Evolutionary conservation across 1,140 invertebrate species (phyloP).

Genomic region (Armadillidium nasatum): DNA sequence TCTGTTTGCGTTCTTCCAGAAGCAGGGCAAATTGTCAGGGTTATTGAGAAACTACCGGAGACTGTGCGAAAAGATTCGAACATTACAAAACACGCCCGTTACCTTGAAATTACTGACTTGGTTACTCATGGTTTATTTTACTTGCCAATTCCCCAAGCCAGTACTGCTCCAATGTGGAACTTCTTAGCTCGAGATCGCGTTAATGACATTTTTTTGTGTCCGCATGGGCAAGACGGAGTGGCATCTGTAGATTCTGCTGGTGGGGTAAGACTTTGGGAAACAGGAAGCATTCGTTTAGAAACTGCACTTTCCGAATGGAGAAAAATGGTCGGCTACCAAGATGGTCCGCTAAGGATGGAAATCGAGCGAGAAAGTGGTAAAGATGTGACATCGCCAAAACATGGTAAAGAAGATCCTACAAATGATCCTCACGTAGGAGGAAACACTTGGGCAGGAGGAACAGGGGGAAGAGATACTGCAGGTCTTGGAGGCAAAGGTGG

Average conservation of each 20-base stretch:
- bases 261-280: slow-evolving; percentile 60
- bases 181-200: slow-evolving; percentile 14
- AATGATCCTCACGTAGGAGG: slow-evolving; percentile 90
- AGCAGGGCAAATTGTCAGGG: slow-evolving; percentile 49
- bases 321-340: slow-evolving; percentile 52
- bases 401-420: slow-evolving; percentile 84
- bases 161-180: slow-evolving; percentile 6
- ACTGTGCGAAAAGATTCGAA: slow-evolving; percentile 29
- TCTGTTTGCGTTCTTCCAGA: slow-evolving; percentile 49
- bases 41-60: slow-evolving; percentile 27
- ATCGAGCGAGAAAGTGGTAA: slow-evolving; percentile 65
- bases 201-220: slow-evolving; percentile 48
- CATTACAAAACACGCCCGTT: slow-evolving; percentile 46
- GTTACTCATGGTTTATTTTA: slow-evolving; percentile 56
- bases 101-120: slow-evolving; percentile 59
- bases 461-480: slow-evolving; percentile 82
- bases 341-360: slow-evolving; percentile 60
- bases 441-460: slow-evolving; percentile 93
- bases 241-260: slow-evolving; percentile 60
- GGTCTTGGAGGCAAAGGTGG: slow-evolving; percentile 88
- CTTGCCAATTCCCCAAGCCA: slow-evolving; percentile 53
- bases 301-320: slow-evolving; percentile 54
- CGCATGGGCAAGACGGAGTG: slow-evolving; percentile 53
- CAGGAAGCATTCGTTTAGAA: slow-evolving; percentile 52
- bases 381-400: slow-evolving; percentile 75